These are phyloP conservation scores for Lysiphlebus fabarum DNA, from an alignment of 1,140 invertebrate species.

Conservation along the genomic window DNA sequence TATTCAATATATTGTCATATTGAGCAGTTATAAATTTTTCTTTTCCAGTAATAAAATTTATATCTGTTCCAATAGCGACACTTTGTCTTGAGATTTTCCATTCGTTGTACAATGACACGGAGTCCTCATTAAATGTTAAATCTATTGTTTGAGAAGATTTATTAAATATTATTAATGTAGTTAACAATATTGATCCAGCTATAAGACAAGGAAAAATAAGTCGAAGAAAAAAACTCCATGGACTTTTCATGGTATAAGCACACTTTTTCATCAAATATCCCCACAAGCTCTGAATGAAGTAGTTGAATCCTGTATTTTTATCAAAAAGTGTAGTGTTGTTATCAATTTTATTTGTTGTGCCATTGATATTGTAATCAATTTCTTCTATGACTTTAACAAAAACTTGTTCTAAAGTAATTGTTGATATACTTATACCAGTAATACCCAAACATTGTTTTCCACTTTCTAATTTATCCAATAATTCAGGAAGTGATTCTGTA, in stretches of 20 bases:
- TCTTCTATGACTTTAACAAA: constrained; percentile 62
- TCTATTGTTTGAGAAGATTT: no score
- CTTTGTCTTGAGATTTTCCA: constrained; percentile 28
- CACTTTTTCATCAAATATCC: constrained; percentile 44
- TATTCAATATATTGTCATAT: no score
- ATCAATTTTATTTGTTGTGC: constrained; percentile 29
- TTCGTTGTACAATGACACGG: constrained; percentile 36
- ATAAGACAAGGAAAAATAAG: constrained; percentile 39
- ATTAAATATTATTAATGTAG: constrained; percentile 29
- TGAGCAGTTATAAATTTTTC: no score
- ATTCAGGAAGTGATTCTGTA: constrained; percentile 54
- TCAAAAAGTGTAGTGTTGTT: background rate
- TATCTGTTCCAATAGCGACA: constrained; percentile 27
- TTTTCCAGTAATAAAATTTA: constrained; percentile 2
- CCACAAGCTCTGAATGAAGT: constrained; percentile 34
- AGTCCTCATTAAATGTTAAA: constrained; percentile 12
- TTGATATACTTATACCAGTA: constrained; percentile 71
- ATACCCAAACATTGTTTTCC: constrained; percentile 63
- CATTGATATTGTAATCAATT: constrained; percentile 35
- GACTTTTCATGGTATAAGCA: constrained; percentile 40
- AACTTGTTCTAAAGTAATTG: constrained; percentile 83
- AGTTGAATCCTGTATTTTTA: constrained; percentile 37
- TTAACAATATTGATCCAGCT: constrained; percentile 38
- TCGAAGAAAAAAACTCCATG: constrained; percentile 31
- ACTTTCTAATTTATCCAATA: constrained; percentile 67